A percentile compares a stretch with the other conserved stretches of the same genome.
phyloP scores from a whole-genome alignment of 2,888 invertebrate genomes.

The Callosobruchus maculatus region DNA sequence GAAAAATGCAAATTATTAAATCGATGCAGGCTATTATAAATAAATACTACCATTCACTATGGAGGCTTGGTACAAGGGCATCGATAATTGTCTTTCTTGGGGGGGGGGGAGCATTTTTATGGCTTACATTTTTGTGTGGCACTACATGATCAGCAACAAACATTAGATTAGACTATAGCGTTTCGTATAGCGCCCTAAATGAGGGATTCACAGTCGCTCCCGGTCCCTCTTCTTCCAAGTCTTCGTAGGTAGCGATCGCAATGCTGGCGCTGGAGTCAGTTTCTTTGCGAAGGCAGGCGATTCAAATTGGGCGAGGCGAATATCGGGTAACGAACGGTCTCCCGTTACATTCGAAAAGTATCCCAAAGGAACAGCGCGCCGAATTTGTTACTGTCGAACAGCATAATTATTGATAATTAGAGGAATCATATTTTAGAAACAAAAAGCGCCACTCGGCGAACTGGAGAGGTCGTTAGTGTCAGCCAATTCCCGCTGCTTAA shows the following conservation, averaged over 20 bases:
- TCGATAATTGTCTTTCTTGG: too few relatives aligned
- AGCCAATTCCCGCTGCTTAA: constrained; percentile 21
- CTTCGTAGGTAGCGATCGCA: not conserved
- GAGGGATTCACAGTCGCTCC: too few relatives aligned
- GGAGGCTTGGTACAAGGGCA: too few relatives aligned
- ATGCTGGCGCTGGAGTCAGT: constrained; percentile 5
- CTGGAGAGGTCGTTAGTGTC: constrained; percentile 30
- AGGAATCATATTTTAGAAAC: constrained; percentile 43
- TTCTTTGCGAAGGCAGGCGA: not conserved
- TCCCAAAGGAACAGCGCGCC: constrained; percentile 28
- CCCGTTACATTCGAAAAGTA: constrained; percentile 1
- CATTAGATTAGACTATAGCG: too few relatives aligned
- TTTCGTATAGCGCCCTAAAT: too few relatives aligned
- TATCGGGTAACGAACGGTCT: not conserved
- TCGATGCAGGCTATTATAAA: too few relatives aligned
- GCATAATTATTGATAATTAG: constrained; percentile 40
- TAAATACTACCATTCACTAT: too few relatives aligned
- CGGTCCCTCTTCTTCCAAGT: not conserved
- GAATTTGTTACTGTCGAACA: constrained; percentile 37
- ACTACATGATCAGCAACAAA: too few relatives aligned
- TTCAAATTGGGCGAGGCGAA: not conserved
- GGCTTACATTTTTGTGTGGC: too few relatives aligned
- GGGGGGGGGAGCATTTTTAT: too few relatives aligned
- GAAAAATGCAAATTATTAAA: too few relatives aligned
- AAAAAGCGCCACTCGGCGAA: constrained; percentile 9